phyloP scores from a whole-genome alignment of 2,888 invertebrate genomes.

The Melieria picta region DNA sequence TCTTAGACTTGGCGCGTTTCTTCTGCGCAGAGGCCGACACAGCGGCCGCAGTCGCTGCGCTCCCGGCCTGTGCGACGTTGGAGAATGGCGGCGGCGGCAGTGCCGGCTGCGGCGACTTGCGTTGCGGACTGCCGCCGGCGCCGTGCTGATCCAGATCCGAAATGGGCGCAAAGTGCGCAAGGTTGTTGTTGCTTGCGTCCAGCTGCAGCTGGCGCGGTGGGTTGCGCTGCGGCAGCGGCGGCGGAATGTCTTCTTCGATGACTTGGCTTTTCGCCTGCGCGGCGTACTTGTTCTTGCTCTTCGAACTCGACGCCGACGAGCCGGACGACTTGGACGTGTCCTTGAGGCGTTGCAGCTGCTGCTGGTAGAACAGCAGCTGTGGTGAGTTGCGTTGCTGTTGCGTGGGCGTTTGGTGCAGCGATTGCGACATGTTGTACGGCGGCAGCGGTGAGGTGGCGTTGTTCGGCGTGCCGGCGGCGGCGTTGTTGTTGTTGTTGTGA shows the following conservation, averaged over 20 bases:
- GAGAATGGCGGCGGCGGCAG: constrained; percentile 16
- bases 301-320: constrained; percentile 43
- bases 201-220: constrained; percentile 59
- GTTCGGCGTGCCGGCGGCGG: constrained; percentile 43
- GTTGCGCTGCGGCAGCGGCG: constrained; percentile 70
- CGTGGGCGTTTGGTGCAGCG: constrained; percentile 65
- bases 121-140: constrained; percentile 50
- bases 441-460: constrained; percentile 43
- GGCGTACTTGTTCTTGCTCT: constrained; percentile 60
- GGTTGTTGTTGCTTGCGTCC: constrained; percentile 46
- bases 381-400: constrained; percentile 52
- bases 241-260: constrained; percentile 64
- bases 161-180: constrained; percentile 53
- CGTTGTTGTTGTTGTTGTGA: constrained; percentile 42
- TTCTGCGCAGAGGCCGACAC: constrained; percentile 39
- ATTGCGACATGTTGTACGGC: constrained; percentile 53
- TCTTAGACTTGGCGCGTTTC: constrained; percentile 61
- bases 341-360: constrained; percentile 51
- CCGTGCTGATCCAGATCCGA: constrained; percentile 63
- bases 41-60: constrained; percentile 42
- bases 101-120: constrained; percentile 22
- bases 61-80: constrained; percentile 45
- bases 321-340: constrained; percentile 53
- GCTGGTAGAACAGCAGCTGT: constrained; percentile 66
- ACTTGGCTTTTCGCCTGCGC: constrained; percentile 57